Evolutionary conservation across 2,797 vertebrate genomes (phyloP), one percentile per base, ranked within the genome.

Genomic region (Melanotaenia nigrans): DNA sequence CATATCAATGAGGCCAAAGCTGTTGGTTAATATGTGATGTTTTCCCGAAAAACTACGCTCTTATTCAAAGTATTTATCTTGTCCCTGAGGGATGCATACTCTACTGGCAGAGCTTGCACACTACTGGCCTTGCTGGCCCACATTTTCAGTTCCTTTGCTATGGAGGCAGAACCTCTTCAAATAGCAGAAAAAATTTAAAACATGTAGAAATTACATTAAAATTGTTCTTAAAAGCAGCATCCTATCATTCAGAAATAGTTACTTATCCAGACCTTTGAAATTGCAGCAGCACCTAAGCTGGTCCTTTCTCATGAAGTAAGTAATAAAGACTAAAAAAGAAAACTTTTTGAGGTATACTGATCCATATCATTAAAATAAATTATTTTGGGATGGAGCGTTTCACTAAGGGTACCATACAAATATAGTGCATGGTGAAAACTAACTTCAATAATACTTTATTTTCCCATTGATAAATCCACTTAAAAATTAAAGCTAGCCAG

Each of bases 401-500:
- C 47, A 22, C 3, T 22, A 51, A 22, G 47, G n/a, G n/a, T n/a
- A 22, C 7, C 45, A n/a, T 49, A 8, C 7, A 47, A 47, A 47
- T 8, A 20, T 7, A 20, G 45, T 49, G 2, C 45, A n/a, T n/a
- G n/a, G 3, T 9, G 7, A 20, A 49, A 3, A 49, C 35, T 12
- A 25, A 18, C 40, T 8, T 22, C 28, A 18, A 20, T 25, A 12
- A 11, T 4, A 53, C 22, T 5, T 53, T 53, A 25, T 25, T 24
- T 30, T 32, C 28, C 16, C 5, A 6, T 56, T 32, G 5, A 49
- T 8, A 24, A 30, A 40, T 56, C 25, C 35, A 40, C 38, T 13
- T 65, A 16, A 65, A 54, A 57, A 70, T 18, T 61, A 38, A n/a
- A 56, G 30, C 14, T 25, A 58, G n/a, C 14, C 3, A 40, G 3